A percentile compares a stretch with the other conserved stretches of the same genome.
Evolutionary conservation across 1,140 invertebrate species (phyloP).

Genomic region (Diorhabda sublineata): DNA sequence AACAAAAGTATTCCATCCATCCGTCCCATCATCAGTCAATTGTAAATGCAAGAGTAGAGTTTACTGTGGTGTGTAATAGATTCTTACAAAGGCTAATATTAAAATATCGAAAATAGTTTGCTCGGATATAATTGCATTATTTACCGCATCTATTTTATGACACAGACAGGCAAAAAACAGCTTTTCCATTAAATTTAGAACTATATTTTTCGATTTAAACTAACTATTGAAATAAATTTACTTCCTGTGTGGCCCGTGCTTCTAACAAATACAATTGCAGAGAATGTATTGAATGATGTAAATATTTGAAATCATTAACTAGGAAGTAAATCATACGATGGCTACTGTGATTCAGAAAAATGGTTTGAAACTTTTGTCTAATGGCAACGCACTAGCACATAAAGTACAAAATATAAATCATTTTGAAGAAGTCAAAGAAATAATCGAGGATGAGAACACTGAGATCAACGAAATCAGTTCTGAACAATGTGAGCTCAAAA

Average conservation of each 20-base stretch:
- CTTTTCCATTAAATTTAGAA: no score
- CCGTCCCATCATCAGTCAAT: neutral
- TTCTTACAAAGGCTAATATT: constrained; percentile 1
- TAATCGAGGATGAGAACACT: constrained; percentile 8
- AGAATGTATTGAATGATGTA: neutral
- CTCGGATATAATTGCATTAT: neutral
- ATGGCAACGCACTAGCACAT: constrained; percentile 57
- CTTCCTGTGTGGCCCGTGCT: neutral
- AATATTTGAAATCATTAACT: neutral
- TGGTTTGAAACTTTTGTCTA: constrained; percentile 62
- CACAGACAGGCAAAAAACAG: no score
- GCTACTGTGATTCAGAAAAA: constrained; percentile 70
- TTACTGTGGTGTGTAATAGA: neutral
- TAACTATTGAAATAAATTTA: neutral
- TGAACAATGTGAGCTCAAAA: constrained; percentile 31
- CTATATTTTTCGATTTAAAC: no score
- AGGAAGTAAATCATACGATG: constrained; percentile 48
- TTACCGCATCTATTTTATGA: neutral
- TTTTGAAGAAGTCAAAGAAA: constrained; percentile 23
- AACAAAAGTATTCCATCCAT: neutral
- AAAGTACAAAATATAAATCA: constrained; percentile 30
- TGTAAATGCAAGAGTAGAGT: neutral
- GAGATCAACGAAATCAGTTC: constrained; percentile 33
- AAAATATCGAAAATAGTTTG: neutral
- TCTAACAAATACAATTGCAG: neutral